Evolutionary conservation across 2,888 invertebrate species (phyloP), one percentile per base, ranked within the genome.

Genomic region (Andrena camellia): DNA sequence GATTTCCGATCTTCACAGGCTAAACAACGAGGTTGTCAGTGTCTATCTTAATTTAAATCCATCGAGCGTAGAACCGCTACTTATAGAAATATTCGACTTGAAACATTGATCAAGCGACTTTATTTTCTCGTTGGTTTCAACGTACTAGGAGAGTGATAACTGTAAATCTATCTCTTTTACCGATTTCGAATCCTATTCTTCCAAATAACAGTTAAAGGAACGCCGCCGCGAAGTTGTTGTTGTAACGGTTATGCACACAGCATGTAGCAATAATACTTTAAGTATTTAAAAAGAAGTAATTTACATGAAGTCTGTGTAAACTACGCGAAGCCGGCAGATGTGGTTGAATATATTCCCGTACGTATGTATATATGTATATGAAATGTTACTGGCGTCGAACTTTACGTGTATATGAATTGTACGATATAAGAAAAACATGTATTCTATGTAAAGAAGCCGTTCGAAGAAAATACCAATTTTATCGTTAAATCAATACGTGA

Each of bases 51-150:
- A 99, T 94, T 98, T 98, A 0, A 98, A 99, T 95, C 98, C 99
- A 42, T 96, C 96, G 80, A 96, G 97, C 92, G 97, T 99, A 62
- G 99, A 99, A 91, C 99, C 99, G 0, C 95, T 99, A 52, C 95
- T 99, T 63, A 97, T 99, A 93, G 99, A 99, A 95, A 98, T 99
- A 92, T 98, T 99, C 91, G 99, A 99, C 95, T 95, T 99, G 83
- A 98, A 98, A 92, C 96, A 92, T 84, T 94, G 88, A 91, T 83
- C n/a, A 5, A 48, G 48, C 50, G 54, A 60, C 42, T 69, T 68
- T 66, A 73, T 52, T 13, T 23, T 73, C n/a, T 13, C 26, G 13
- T n/a, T 20, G 23, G 57, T 10, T 57, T 31, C 50, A 59, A 29
- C 8, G 42, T 75, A 59, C n/a, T 20, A 26, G 5, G 59, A 48